Percentiles rank a stretch among this genome's conserved stretches.
Conservation (phyloP, 2,113 vertebrate genomes). For the Axis porcinus region DNA sequence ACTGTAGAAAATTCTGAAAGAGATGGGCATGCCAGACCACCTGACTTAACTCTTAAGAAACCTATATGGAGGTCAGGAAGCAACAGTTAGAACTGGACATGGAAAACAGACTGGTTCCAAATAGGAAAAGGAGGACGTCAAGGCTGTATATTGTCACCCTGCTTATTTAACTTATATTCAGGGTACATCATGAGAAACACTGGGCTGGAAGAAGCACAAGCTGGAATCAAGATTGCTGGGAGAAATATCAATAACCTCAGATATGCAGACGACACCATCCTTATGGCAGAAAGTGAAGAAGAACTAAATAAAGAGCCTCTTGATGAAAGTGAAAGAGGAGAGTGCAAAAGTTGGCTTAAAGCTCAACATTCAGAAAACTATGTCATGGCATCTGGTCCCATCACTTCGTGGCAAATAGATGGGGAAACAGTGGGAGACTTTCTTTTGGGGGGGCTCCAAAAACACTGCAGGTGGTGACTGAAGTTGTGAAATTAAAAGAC, state of each 20-base stretch:
- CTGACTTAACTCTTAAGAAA: neutral
- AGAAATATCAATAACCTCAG: neutral
- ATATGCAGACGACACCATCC: neutral
- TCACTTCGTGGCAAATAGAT: neutral
- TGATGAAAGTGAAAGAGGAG: neutral
- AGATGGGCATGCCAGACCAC: neutral
- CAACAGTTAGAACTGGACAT: neutral
- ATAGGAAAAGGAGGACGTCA: neutral
- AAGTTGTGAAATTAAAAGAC: neutral
- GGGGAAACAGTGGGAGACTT: neutral
- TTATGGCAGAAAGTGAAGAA: neutral
- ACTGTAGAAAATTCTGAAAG: neutral
- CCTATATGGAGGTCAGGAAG: neutral
- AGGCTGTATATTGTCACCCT: neutral
- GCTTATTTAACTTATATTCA: neutral
- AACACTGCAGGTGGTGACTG: neutral
- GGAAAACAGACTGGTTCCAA: neutral
- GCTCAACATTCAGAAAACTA: neutral
- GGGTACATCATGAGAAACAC: accelerated
- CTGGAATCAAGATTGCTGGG: neutral
- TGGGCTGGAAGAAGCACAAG: neutral
- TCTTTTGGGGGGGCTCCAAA: neutral
- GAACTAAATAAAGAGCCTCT: neutral
- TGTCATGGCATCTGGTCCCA: neutral
- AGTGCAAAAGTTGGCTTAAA: neutral